Conservation (phyloP, 2,113 vertebrate species). For the Ammospiza nelsoni region DNA sequence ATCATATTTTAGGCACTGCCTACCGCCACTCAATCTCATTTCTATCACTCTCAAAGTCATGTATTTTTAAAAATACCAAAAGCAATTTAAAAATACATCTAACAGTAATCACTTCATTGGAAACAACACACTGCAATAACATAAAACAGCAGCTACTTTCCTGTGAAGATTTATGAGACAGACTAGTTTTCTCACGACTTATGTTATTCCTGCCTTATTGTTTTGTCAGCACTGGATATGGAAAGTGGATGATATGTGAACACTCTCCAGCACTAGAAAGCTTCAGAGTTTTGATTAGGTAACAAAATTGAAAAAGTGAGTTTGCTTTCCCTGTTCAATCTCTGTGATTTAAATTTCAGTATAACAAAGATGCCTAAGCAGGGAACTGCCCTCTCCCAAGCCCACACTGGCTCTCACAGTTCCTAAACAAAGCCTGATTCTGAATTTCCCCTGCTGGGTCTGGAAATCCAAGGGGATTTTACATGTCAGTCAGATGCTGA, state of each 20-base stretch:
- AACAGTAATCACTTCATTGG: slow-evolving; percentile 46
- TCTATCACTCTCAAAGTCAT: slow-evolving; percentile 51
- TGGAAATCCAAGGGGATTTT: slow-evolving; percentile 7
- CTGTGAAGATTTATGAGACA: slow-evolving; percentile 65
- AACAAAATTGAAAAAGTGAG: slow-evolving; percentile 62
- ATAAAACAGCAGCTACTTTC: slow-evolving; percentile 63
- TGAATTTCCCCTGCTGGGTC: not conserved
- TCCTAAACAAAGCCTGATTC: not conserved
- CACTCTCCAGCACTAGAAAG: slow-evolving; percentile 57
- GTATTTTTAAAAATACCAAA: slow-evolving; percentile 69
- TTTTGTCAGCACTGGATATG: slow-evolving; percentile 69
- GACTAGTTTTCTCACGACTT: slow-evolving; percentile 24
- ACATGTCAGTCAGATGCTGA: not conserved
- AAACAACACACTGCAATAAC: slow-evolving; percentile 65
- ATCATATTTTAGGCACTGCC: slow-evolving; percentile 54
- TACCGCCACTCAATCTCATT: slow-evolving; percentile 8
- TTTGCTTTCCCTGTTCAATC: slow-evolving; percentile 40
- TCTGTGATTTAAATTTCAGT: slow-evolving; percentile 35
- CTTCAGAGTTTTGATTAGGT: slow-evolving; percentile 58
- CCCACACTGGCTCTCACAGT: not conserved
- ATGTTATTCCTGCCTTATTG: slow-evolving; percentile 52
- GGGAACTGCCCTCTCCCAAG: not conserved
- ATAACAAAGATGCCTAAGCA: not conserved
- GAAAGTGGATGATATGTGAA: slow-evolving; percentile 69
- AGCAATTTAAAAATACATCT: slow-evolving; percentile 62